Percentiles rank a stretch among this genome's conserved stretches.
These are phyloP conservation scores for Acanthis flammea DNA, from an alignment of 2,797 vertebrate genomes.

Conservation along the genomic window DNA sequence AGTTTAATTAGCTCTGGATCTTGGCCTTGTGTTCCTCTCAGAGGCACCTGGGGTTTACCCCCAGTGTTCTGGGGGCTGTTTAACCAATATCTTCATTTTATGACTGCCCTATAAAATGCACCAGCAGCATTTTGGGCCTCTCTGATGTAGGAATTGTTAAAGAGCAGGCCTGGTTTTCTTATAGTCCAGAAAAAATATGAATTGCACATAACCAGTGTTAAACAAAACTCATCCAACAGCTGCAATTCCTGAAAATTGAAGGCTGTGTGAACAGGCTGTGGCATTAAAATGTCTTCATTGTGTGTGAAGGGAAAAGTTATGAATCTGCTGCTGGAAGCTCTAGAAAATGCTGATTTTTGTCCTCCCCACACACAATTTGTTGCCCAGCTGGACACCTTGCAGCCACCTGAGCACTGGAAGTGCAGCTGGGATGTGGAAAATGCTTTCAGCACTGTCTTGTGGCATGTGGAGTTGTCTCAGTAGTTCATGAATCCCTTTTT, in stretches of 20 bases:
- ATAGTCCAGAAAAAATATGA: background rate
- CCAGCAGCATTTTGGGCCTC: background rate
- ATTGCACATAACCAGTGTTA: background rate
- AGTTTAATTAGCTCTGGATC: background rate
- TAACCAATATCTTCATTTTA: background rate
- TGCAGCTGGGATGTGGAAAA: background rate
- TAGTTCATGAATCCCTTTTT: conserved; percentile 63
- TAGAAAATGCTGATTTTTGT: background rate
- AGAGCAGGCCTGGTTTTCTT: background rate
- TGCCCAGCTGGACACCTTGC: background rate
- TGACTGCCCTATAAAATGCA: background rate
- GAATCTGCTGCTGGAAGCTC: background rate
- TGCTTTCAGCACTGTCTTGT: conserved; percentile 58
- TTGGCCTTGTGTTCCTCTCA: background rate
- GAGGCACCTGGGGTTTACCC: background rate
- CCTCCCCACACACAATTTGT: background rate
- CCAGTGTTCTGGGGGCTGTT: background rate
- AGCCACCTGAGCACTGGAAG: background rate
- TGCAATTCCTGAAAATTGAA: background rate
- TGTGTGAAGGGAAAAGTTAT: background rate
- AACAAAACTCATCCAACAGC: background rate
- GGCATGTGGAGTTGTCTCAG: conserved; percentile 14
- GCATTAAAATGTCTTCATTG: background rate
- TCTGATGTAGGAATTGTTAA: background rate
- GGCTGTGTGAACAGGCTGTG: background rate